These are phyloP conservation scores for Penaeus vannamei DNA, from an alignment of 1,140 invertebrate genomes.

Conservation along the genomic window DNA sequence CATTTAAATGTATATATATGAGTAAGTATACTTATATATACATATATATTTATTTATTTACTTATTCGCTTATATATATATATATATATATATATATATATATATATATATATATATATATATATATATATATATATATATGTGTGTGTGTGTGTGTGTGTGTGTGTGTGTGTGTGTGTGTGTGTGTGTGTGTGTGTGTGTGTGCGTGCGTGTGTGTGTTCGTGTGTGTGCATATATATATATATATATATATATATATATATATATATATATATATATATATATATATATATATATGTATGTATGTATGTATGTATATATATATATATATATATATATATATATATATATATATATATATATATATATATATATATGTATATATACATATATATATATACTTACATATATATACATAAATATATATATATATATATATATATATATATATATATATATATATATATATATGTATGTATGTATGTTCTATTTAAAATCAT, in stretches of 20 bases:
- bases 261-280: constrained; percentile 12
- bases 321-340: constrained; percentile 7
- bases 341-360: not conserved
- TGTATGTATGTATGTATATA: not conserved
- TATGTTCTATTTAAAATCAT: no score
- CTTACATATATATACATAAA: not conserved
- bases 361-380: not conserved
- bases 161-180: no score
- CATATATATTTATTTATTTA: not conserved
- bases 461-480: not conserved
- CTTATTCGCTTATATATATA: no score
- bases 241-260: constrained; percentile 7
- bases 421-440: constrained; percentile 16
- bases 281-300: not conserved
- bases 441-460: not conserved
- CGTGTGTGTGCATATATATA: not conserved
- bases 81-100: constrained; percentile 10
- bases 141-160: not conserved
- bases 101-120: constrained; percentile 16
- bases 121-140: constrained; percentile 1
- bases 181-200: no score
- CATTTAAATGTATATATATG: not conserved
- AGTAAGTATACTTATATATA: not conserved
- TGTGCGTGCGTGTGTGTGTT: not conserved
- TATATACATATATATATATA: constrained; percentile 1